Evolutionary conservation across 2,113 vertebrate genomes (phyloP), one percentile per base, ranked within the genome.

Genomic region (Pagrus major): DNA sequence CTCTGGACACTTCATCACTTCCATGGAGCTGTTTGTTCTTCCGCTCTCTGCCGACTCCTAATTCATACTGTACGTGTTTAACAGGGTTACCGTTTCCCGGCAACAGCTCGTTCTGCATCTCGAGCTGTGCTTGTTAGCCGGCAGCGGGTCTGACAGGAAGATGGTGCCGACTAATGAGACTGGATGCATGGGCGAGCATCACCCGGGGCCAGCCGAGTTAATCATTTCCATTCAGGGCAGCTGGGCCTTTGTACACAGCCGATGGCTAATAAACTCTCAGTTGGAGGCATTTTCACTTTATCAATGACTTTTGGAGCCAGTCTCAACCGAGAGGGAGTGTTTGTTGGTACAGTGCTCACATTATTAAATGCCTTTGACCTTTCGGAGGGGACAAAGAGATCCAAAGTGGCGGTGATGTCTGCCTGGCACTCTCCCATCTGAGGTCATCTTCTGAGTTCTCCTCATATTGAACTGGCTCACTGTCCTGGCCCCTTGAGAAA

Each of bases 81-180:
- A 79, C 42, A 49, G 55, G 44, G 63, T 55, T 35, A 31, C 42
- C 7, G 88, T 91, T 83, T 78, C 89, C 78, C 63, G 25, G 93
- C 85, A 93, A 92, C 91, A 81, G 31, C 52, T 86, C 49, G 21
- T 72, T 76, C 55, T 81, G 71, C 55, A 20, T 67, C 76, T 37
- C 10, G 42, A 74, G 55, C 67, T 23, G 58, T 12, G 60, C 60
- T 58, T 71, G 60, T 74, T 66, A 78, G 69, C 51, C 18, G 21
- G 37, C 60, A 42, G 83, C 71, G 35, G 44, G 67, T 87, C 60
- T 78, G 59, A 87, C 58, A 70, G 77, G 81, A 90, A 86, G 70
- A 84, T 44, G 52, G 47, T 84, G 71, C 39, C 21, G 11, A 55
- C 60, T 87, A 92, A 91, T 84, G 87, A 90, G 81, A 78, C 33